Evolutionary conservation across 2,113 vertebrate species (phyloP).

Genomic region (Orthonyx spaldingii): DNA sequence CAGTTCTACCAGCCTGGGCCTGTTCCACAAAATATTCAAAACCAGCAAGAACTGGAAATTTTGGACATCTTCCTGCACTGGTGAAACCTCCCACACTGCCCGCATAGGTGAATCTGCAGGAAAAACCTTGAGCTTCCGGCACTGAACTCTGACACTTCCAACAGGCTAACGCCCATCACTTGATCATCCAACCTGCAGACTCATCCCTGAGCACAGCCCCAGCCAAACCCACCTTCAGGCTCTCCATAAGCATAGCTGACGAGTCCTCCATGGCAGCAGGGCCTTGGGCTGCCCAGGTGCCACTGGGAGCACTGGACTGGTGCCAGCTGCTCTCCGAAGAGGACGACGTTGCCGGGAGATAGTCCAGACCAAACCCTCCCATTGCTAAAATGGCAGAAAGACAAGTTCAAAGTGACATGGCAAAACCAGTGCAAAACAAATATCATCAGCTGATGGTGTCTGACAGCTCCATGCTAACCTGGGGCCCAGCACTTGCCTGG

Average conservation of each 20-base stretch:
- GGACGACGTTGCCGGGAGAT: slow-evolving; percentile 80
- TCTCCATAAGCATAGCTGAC: slow-evolving; percentile 91
- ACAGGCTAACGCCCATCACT: background rate
- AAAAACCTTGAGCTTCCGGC: background rate
- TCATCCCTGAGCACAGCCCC: background rate
- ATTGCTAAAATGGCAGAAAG: slow-evolving; percentile 68
- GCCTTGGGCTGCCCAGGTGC: slow-evolving; percentile 89
- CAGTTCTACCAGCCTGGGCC: background rate
- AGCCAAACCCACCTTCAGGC: slow-evolving; percentile 84
- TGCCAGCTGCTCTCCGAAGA: slow-evolving; percentile 91
- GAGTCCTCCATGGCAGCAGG: slow-evolving; percentile 87
- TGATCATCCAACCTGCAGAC: background rate
- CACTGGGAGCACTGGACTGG: slow-evolving; percentile 76
- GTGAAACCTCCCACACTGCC: background rate
- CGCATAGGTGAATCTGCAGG: background rate
- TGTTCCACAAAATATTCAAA: background rate
- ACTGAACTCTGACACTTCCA: background rate
- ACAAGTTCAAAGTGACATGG: background rate
- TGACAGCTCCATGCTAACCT: background rate
- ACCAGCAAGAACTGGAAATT: background rate
- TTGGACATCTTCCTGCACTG: background rate
- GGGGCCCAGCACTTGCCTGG: slow-evolving; percentile 72
- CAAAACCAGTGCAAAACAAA: background rate
- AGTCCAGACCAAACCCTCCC: slow-evolving; percentile 92
- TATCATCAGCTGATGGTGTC: background rate